These are phyloP conservation scores for Carcharodon carcharias DNA, from an alignment of 2,797 vertebrate genomes.

Conservation along the genomic window DNA sequence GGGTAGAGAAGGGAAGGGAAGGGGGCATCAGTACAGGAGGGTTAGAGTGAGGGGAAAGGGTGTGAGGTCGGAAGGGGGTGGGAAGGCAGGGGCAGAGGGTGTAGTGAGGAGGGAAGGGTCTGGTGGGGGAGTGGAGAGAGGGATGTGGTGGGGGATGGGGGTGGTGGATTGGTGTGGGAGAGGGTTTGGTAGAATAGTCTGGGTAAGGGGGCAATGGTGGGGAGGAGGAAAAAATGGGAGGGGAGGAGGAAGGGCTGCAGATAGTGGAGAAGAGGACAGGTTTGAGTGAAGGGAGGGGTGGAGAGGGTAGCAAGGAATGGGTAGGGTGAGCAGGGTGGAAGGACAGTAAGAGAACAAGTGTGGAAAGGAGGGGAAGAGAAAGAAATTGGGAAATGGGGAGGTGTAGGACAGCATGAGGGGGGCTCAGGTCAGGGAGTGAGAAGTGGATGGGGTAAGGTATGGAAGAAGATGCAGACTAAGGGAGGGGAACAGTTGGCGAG, in stretches of 20 bases:
- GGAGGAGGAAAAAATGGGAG: neutral
- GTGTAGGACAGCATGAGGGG: too few species aligned
- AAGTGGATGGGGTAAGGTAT: too few species aligned
- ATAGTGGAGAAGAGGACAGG: neutral
- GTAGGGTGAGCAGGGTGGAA: neutral
- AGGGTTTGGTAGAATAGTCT: too few species aligned
- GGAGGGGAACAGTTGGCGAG: neutral
- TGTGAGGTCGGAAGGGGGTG: neutral
- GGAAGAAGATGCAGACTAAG: too few species aligned
- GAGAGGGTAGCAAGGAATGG: neutral
- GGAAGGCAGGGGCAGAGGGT: too few species aligned
- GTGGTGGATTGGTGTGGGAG: too few species aligned
- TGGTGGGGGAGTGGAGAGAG: neutral
- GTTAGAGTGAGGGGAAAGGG: neutral
- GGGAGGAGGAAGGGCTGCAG: neutral
- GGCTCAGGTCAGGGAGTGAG: neutral
- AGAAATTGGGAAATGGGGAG: too few species aligned
- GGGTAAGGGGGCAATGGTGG: neutral
- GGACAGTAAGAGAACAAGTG: neutral
- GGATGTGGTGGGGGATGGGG: too few species aligned
- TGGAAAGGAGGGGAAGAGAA: neutral
- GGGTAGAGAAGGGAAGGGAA: neutral
- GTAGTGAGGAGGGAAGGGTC: too few species aligned
- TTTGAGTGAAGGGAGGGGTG: too few species aligned
- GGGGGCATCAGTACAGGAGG: too few species aligned